These are phyloP conservation scores for Campylorhamphus procurvoides DNA, from an alignment of 2,113 vertebrate genomes.

Conservation along the genomic window DNA sequence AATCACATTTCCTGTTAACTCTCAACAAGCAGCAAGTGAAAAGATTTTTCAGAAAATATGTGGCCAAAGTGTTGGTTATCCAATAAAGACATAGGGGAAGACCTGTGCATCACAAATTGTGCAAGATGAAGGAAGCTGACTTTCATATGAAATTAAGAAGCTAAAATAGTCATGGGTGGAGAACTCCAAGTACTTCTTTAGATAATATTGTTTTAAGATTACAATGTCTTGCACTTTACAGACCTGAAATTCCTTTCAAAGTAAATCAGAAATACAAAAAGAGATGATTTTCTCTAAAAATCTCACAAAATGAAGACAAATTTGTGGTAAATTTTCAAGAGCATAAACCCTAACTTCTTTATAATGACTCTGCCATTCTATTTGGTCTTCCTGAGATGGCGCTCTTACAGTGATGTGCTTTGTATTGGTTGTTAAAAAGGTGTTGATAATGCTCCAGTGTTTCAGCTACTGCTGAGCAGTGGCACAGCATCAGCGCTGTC, in stretches of 20 bases:
- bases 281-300: background rate
- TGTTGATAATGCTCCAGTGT: no score
- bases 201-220: background rate
- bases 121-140: background rate
- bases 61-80: background rate
- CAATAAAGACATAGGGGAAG: background rate
- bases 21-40: background rate
- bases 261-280: background rate
- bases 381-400: background rate
- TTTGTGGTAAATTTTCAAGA: background rate
- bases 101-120: background rate
- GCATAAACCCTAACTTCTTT: background rate
- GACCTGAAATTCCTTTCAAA: background rate
- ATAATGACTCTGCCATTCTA: background rate
- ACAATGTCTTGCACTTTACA: background rate
- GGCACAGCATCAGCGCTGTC: background rate
- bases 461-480: background rate
- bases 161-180: background rate
- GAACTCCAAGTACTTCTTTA: background rate
- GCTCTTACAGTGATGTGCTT: background rate
- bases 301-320: background rate
- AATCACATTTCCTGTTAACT: background rate
- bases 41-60: background rate
- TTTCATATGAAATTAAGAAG: background rate
- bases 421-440: background rate